These are phyloP conservation scores for Phyllotreta striolata DNA, from an alignment of 2,888 invertebrate genomes.

Conservation along the genomic window DNA sequence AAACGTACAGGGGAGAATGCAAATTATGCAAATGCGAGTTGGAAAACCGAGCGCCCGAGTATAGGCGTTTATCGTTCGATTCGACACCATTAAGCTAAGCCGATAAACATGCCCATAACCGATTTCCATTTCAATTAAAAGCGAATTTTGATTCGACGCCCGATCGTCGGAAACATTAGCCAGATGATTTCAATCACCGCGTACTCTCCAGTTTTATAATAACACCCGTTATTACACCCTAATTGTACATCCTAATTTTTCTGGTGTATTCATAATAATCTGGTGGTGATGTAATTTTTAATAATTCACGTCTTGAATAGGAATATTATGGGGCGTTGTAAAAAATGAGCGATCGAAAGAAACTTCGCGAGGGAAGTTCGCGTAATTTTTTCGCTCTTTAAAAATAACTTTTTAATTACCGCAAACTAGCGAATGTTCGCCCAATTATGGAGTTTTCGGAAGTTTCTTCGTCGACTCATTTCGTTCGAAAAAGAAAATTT, in stretches of 20 bases:
- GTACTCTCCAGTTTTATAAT: background rate
- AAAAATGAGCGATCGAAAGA: too few relatives aligned
- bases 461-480: too few relatives aligned
- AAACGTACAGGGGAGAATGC: slow-evolving; percentile 11
- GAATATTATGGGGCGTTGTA: too few relatives aligned
- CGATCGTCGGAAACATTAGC: slow-evolving; percentile 14
- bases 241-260: background rate
- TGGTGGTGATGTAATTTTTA: too few relatives aligned
- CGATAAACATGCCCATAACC: slow-evolving; percentile 37
- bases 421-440: too few relatives aligned
- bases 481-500: too few relatives aligned
- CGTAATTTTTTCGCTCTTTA: too few relatives aligned
- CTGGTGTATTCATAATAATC: too few relatives aligned
- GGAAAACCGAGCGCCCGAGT: slow-evolving; percentile 10
- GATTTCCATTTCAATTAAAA: slow-evolving; percentile 38
- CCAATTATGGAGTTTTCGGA: too few relatives aligned
- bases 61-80: slow-evolving; percentile 29
- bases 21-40: slow-evolving; percentile 38
- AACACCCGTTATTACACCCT: background rate
- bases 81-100: slow-evolving; percentile 38
- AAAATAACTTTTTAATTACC: too few relatives aligned
- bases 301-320: too few relatives aligned
- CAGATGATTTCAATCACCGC: slow-evolving; percentile 2
- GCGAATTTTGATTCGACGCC: slow-evolving; percentile 26
- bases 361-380: too few relatives aligned